Evolutionary conservation across 2,888 invertebrate genomes (phyloP).

Genomic region (Acleris cristana): DNA sequence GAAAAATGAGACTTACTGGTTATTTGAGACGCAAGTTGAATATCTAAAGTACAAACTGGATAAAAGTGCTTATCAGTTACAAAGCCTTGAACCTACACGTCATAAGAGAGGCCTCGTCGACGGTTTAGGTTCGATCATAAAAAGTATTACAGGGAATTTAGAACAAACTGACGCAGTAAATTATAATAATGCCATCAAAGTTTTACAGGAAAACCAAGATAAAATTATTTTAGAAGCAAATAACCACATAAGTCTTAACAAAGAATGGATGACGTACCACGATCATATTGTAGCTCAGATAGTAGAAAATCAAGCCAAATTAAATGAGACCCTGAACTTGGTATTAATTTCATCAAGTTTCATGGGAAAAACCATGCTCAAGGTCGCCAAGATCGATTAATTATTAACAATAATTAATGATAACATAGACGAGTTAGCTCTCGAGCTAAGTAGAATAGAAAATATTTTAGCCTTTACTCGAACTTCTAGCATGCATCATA

Average conservation of each 20-base stretch:
- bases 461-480: slow-evolving; percentile 30
- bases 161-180: slow-evolving; percentile 29
- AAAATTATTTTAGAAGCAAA: no score
- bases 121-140: slow-evolving; percentile 38
- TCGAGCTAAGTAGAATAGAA: slow-evolving; percentile 23
- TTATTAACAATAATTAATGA: not conserved
- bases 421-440: slow-evolving; percentile 15
- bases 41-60: slow-evolving; percentile 22
- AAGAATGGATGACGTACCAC: slow-evolving; percentile 2
- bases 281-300: not conserved
- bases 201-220: no score
- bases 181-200: not conserved
- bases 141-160: slow-evolving; percentile 39
- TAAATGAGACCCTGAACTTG: not conserved
- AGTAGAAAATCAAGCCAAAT: not conserved
- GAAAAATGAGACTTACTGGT: slow-evolving; percentile 16
- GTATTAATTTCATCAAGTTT: not conserved
- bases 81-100: slow-evolving; percentile 29
- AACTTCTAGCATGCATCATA: slow-evolving; percentile 25
- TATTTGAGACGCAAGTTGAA: slow-evolving; percentile 29
- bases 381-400: not conserved
- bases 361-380: not conserved
- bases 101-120: slow-evolving; percentile 38
- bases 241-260: slow-evolving; percentile 1
- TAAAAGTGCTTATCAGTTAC: slow-evolving; percentile 22